Base-by-base conservation (phyloP, 2,888 invertebrate genomes). In the Pimpla rufipes region DNA sequence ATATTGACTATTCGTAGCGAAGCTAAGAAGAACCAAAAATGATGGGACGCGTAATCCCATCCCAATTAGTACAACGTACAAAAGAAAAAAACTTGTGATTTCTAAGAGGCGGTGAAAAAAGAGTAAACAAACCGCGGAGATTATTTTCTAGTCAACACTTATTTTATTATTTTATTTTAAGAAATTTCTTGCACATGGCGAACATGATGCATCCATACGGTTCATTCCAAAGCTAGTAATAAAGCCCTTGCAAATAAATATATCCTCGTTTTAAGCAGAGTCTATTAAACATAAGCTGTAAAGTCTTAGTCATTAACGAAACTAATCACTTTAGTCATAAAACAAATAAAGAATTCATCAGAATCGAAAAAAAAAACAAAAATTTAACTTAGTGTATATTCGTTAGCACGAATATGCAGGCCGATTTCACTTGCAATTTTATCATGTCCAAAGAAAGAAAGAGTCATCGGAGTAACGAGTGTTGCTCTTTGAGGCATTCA, bases 381-480 rank as follows among this genome's bases (percentile, higher is more conserved):
- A 55, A 68, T 64, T 50, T 66, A 67, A 74, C 67, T 75, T 78
- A 85, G 55, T 71, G 78, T 82, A 77, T 74, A 73, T 75, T 79
- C 73, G 81, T 18, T 23, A n/a, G 35, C 18, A 78, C 77, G 86
- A 78, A 86, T 88, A 90, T 87, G 93, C 93, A 93, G 93, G 93
- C 93, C 93, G 91, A 85, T 85, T 86, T 79, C 79, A 84, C 89
- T 90, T 93, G 93, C 93, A 93, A 93, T 93, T 90, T 81, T 18
- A 79, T 40, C 57, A 79, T 76, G 35, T 71, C 76, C 47, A 62
- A 78, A 82, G 55, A 78, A 66, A 55, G 71, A 42, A 59, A 76
- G 57, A 50, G 10, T 79, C 74, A 67, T 66, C 57, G 16, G 21
- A 55, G 55, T 62, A 64, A 64, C 50, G 23, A 10, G 18, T 59